Percentiles rank a stretch among this genome's conserved stretches.
Evolutionary conservation across 1,140 invertebrate species (phyloP).

Genomic region (Diuraphis noxia): DNA sequence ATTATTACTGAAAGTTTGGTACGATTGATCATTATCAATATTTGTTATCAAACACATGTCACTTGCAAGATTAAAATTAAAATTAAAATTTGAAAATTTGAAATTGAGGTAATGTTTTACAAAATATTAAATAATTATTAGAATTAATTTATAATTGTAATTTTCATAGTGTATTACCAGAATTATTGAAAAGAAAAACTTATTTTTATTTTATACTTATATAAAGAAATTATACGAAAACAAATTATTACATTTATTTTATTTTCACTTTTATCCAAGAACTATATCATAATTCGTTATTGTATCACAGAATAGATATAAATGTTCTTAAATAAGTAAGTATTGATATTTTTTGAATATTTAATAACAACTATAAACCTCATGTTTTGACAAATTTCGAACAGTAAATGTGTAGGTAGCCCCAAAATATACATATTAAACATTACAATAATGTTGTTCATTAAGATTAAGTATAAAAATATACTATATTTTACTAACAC

Average conservation of each 20-base stretch:
- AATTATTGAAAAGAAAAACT: neutral
- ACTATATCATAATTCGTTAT: too few species aligned
- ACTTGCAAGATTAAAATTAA: neutral
- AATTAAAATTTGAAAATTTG: neutral
- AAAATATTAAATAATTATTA: neutral
- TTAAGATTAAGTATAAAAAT: too few species aligned
- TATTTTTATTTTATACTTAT: neutral
- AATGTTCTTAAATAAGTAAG: neutral
- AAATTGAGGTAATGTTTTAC: neutral
- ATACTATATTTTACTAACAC: too few species aligned
- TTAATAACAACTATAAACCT: neutral
- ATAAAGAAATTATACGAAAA: neutral
- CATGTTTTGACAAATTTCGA: neutral
- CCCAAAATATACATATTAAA: too few species aligned
- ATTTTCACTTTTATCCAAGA: too few species aligned
- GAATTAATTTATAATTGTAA: too few species aligned
- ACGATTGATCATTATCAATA: slow-evolving; percentile 8
- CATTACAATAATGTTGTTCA: too few species aligned
- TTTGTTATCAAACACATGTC: slow-evolving; percentile 5
- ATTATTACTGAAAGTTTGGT: slow-evolving; percentile 5
- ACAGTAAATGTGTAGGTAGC: too few species aligned
- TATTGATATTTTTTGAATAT: neutral
- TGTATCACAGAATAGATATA: neutral
- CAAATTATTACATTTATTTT: neutral
- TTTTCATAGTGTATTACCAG: neutral